Conservation (phyloP, 2,888 invertebrate species). For the Osmoderma eremita region DNA sequence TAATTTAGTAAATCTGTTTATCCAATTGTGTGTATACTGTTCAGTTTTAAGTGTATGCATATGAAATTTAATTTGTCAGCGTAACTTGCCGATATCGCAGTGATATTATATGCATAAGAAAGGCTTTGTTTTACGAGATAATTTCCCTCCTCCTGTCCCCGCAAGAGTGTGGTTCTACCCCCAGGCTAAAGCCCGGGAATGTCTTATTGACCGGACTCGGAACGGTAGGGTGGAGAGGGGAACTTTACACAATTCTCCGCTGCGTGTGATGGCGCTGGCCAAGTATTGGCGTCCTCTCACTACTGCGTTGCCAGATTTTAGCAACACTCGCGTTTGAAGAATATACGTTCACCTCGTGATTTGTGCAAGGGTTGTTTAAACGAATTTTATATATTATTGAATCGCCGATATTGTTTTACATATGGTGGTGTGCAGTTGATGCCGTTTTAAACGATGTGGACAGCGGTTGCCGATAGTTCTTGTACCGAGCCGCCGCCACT, state of each 20-base stretch:
- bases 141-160: constrained; percentile 42
- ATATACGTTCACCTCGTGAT: constrained; percentile 42
- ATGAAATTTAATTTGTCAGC: constrained; percentile 31
- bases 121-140: constrained; percentile 48
- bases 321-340: constrained; percentile 55
- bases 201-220: constrained; percentile 63
- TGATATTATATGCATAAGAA: constrained; percentile 42
- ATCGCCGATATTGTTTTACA: constrained; percentile 28
- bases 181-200: constrained; percentile 60
- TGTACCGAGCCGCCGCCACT: constrained; percentile 37
- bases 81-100: constrained; percentile 33
- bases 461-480: constrained; percentile 37
- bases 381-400: constrained; percentile 31
- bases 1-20: constrained; percentile 25
- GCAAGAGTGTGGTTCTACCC: constrained; percentile 44
- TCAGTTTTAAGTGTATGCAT: constrained; percentile 10
- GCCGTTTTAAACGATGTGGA: constrained; percentile 37
- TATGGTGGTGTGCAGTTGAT: constrained; percentile 28
- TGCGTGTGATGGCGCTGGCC: constrained; percentile 61
- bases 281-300: constrained; percentile 62
- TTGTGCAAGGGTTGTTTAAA: constrained; percentile 40
- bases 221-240: constrained; percentile 50
- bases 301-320: constrained; percentile 65
- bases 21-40: constrained; percentile 17
- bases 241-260: constrained; percentile 55